These are phyloP conservation scores for Leptodactylus fuscus DNA, from an alignment of 2,113 vertebrate genomes.

Conservation along the genomic window DNA sequence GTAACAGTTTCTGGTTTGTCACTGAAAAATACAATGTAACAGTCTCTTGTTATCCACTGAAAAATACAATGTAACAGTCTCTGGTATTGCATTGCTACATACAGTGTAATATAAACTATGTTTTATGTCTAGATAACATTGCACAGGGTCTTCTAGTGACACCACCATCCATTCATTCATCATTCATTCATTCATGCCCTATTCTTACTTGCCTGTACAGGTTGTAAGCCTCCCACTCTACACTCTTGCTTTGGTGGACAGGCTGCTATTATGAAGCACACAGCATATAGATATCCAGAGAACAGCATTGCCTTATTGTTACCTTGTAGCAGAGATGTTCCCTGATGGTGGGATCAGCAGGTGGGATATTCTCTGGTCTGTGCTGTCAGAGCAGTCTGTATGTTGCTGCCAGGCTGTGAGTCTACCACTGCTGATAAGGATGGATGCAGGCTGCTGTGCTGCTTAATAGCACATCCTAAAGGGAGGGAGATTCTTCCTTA, in stretches of 20 bases:
- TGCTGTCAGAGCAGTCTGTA: slow-evolving; percentile 5
- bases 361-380: slow-evolving; percentile 4
- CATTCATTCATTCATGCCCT: not conserved
- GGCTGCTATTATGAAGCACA: not conserved
- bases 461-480: slow-evolving; percentile 47
- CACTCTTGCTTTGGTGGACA: not conserved
- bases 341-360: slow-evolving; percentile 32
- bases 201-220: not conserved
- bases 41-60: too few species aligned
- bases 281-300: not conserved
- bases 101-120: too few species aligned
- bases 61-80: not conserved
- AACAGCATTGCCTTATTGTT: not conserved
- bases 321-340: slow-evolving; percentile 46
- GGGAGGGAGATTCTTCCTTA: slow-evolving; percentile 43
- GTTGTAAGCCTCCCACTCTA: not conserved
- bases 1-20: not conserved
- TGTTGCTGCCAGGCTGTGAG: slow-evolving; percentile 21
- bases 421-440: slow-evolving; percentile 31
- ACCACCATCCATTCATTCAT: not conserved
- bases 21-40: too few species aligned
- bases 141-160: not conserved
- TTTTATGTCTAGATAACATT: not conserved
- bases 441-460: slow-evolving; percentile 38
- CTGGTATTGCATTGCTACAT: too few species aligned